Percentiles rank a stretch among this genome's conserved stretches.
Evolutionary conservation across 2,888 invertebrate species (phyloP).

Genomic region (Dicyrtoma fusca): DNA sequence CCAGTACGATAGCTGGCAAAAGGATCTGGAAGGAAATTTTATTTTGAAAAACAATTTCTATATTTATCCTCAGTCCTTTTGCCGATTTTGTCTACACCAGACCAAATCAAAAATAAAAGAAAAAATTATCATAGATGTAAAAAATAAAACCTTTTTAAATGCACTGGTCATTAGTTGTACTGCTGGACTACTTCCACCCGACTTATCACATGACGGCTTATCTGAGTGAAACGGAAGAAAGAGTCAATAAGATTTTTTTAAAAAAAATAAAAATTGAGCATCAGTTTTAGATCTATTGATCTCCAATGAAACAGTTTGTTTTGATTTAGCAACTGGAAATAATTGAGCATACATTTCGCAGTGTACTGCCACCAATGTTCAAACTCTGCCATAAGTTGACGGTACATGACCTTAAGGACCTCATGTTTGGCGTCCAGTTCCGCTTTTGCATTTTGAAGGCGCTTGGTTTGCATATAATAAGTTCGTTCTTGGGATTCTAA

Average conservation of each 20-base stretch:
- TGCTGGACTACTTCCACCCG: neutral
- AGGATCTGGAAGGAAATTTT: constrained; percentile 53
- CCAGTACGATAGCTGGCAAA: constrained; percentile 46
- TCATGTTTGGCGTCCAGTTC: constrained; percentile 40
- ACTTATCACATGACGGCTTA: constrained; percentile 7
- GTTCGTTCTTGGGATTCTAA: constrained; percentile 42
- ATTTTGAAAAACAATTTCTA: no score
- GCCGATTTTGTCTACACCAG: no score
- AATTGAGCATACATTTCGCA: neutral
- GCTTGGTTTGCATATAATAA: constrained; percentile 44
- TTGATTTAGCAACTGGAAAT: no score
- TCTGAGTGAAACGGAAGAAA: no score
- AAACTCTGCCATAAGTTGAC: constrained; percentile 67
- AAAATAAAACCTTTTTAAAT: constrained; percentile 26
- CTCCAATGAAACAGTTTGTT: no score
- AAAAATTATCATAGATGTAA: neutral
- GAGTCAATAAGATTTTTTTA: neutral
- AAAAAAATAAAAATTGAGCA: neutral
- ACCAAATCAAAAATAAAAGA: neutral
- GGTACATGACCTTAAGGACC: constrained; percentile 63
- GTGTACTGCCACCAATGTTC: constrained; percentile 62
- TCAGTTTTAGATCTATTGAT: no score
- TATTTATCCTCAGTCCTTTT: no score
- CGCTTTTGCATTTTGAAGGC: constrained; percentile 33
- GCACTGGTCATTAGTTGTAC: constrained; percentile 9